phyloP scores from a whole-genome alignment of 2,888 invertebrate species.

The Drosophila suboccidentalis region DNA sequence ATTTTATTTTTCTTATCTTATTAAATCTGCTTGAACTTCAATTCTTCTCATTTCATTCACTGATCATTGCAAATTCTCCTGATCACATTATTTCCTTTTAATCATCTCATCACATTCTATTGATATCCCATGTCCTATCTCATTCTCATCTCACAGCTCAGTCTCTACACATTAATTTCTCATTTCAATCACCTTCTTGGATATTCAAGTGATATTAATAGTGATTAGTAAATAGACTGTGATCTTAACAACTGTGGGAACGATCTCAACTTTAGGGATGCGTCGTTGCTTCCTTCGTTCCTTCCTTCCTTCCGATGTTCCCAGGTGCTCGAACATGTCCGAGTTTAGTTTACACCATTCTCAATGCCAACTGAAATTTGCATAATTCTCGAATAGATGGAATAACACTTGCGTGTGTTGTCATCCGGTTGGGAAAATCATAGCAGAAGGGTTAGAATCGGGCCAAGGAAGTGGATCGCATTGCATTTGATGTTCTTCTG shows the following conservation, averaged over 20 bases:
- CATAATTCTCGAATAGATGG: conserved; percentile 54
- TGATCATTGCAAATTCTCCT: background rate
- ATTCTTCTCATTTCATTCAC: background rate
- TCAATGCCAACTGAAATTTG: conserved; percentile 54
- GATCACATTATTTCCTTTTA: background rate
- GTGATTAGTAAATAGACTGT: conserved; percentile 3
- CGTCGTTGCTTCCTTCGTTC: conserved; percentile 44
- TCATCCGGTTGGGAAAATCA: conserved; percentile 58
- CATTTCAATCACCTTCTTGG: background rate
- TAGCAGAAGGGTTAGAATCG: conserved; percentile 25
- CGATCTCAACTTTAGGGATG: conserved; percentile 28
- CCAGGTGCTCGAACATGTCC: conserved; percentile 69
- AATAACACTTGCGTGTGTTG: conserved; percentile 62
- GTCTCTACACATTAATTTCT: background rate
- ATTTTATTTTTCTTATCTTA: too few relatives aligned
- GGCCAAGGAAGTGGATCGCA: conserved; percentile 54
- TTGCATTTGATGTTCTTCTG: conserved; percentile 43
- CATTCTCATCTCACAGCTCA: background rate
- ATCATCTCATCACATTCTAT: background rate
- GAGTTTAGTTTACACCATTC: conserved; percentile 53
- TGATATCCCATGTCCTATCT: too few relatives aligned
- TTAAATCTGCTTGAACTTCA: background rate
- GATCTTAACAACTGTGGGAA: conserved; percentile 51
- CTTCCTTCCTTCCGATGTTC: conserved; percentile 54
- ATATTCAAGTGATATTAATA: conserved; percentile 3